Evolutionary conservation across 2,797 vertebrate species (phyloP).

Genomic region (Amazona ochrocephala): DNA sequence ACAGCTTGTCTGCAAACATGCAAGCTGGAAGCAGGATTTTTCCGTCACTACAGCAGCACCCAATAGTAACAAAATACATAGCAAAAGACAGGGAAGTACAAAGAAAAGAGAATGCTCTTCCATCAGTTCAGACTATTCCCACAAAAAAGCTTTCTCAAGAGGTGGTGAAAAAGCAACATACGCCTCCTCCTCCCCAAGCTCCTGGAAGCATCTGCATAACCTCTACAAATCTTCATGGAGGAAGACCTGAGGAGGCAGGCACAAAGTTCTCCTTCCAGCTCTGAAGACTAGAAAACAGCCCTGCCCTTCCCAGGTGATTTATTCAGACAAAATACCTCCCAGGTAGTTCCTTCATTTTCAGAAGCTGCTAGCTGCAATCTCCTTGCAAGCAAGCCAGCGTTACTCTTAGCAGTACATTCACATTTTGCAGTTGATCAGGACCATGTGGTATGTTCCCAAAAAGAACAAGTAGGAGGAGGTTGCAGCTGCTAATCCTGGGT

Average conservation of each 20-base stretch:
- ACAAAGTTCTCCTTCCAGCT: not conserved
- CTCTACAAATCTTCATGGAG: fast-evolving
- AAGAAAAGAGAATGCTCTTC: not conserved
- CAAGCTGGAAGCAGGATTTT: not conserved
- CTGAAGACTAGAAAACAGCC: not conserved
- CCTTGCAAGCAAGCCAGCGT: not conserved
- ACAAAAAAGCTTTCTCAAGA: not conserved
- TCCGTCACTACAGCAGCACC: not conserved
- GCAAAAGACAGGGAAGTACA: not conserved
- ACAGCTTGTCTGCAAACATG: not conserved
- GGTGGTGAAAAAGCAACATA: fast-evolving
- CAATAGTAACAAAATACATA: not conserved
- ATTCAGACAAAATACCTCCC: not conserved
- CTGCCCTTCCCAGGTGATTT: not conserved
- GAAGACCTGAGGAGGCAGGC: not conserved
- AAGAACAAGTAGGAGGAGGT: not conserved
- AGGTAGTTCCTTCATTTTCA: not conserved
- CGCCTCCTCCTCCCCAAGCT: not conserved
- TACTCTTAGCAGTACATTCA: not conserved
- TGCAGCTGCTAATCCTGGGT: not conserved
- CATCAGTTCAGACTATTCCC: not conserved
- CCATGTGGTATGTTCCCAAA: not conserved
- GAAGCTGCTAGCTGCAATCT: not conserved
- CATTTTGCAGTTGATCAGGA: not conserved
- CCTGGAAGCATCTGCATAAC: not conserved